Evolutionary conservation across 2,888 invertebrate species (phyloP).

Genomic region (Ennomos erosarius): DNA sequence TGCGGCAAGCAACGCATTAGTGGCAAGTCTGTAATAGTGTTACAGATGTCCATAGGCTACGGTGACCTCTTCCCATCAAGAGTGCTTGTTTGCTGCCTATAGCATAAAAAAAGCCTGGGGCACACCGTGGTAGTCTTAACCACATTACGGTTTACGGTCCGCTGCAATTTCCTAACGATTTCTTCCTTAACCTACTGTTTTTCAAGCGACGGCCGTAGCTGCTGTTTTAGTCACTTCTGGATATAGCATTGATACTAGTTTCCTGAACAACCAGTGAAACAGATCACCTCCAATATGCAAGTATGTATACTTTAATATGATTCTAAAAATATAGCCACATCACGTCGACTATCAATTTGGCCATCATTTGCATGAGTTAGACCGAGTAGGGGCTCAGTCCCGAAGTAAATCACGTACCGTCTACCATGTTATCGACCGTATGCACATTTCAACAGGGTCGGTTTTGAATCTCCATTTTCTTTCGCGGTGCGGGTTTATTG

Average conservation of each 20-base stretch:
- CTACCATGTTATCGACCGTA: slow-evolving; percentile 14
- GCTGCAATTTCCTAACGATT: too few relatives aligned
- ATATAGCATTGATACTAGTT: background rate
- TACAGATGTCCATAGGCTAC: too few relatives aligned
- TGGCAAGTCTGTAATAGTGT: too few relatives aligned
- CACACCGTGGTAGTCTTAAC: too few relatives aligned
- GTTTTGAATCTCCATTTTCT: slow-evolving; percentile 37
- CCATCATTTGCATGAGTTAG: slow-evolving; percentile 63
- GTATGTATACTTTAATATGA: slow-evolving; percentile 6
- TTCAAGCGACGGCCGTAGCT: too few relatives aligned
- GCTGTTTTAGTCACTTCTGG: background rate
- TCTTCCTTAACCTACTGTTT: too few relatives aligned
- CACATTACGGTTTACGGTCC: too few relatives aligned
- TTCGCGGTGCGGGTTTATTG: slow-evolving; percentile 64
- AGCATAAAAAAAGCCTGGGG: too few relatives aligned
- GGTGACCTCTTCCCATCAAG: too few relatives aligned
- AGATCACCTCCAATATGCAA: background rate
- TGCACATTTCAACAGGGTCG: slow-evolving; percentile 1
- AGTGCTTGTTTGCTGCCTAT: too few relatives aligned
- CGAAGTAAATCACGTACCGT: slow-evolving; percentile 21
- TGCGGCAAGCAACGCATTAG: too few relatives aligned
- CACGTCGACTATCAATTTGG: slow-evolving; percentile 60
- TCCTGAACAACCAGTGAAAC: background rate
- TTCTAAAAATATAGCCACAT: slow-evolving; percentile 23
- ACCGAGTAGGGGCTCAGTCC: slow-evolving; percentile 40